These are phyloP conservation scores for Operophtera brumata DNA, from an alignment of 2,888 invertebrate genomes.

Conservation along the genomic window DNA sequence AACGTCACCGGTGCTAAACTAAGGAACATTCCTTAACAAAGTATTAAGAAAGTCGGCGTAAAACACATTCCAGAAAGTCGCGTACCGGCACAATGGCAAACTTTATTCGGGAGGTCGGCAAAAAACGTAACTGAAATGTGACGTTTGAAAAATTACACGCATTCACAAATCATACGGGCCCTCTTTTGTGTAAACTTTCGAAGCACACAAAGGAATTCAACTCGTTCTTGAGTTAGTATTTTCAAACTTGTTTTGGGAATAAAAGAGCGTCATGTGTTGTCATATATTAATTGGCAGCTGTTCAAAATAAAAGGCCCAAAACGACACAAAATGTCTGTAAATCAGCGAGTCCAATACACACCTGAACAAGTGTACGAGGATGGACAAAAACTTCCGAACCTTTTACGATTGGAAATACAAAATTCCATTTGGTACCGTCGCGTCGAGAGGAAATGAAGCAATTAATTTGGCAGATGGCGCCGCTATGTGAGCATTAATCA, in stretches of 20 bases:
- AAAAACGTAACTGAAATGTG: constrained; percentile 76
- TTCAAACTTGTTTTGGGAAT: constrained; percentile 47
- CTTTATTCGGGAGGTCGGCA: constrained; percentile 69
- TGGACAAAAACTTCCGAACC: constrained; percentile 66
- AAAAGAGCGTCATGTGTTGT: constrained; percentile 31
- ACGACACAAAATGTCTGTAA: constrained; percentile 56
- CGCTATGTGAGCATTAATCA: constrained; percentile 79
- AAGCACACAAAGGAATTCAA: constrained; percentile 69
- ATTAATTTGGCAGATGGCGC: constrained; percentile 80
- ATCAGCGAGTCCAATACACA: constrained; percentile 64
- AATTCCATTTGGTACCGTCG: constrained; percentile 77
- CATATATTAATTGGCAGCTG: constrained; percentile 35
- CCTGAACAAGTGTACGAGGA: constrained; percentile 61
- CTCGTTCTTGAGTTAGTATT: constrained; percentile 67
- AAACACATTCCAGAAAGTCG: constrained; percentile 69
- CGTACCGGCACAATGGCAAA: constrained; percentile 67
- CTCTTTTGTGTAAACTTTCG: constrained; percentile 74
- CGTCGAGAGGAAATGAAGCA: constrained; percentile 79
- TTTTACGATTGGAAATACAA: constrained; percentile 73
- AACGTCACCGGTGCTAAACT: constrained; percentile 57
- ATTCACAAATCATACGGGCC: constrained; percentile 78
- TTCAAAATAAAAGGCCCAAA: constrained; percentile 16
- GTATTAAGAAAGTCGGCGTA: constrained; percentile 53
- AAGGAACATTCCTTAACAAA: constrained; percentile 66
- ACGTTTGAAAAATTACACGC: constrained; percentile 81